Evolutionary conservation across 2,797 vertebrate species (phyloP).

Genomic region (Sebastes nivosus): DNA sequence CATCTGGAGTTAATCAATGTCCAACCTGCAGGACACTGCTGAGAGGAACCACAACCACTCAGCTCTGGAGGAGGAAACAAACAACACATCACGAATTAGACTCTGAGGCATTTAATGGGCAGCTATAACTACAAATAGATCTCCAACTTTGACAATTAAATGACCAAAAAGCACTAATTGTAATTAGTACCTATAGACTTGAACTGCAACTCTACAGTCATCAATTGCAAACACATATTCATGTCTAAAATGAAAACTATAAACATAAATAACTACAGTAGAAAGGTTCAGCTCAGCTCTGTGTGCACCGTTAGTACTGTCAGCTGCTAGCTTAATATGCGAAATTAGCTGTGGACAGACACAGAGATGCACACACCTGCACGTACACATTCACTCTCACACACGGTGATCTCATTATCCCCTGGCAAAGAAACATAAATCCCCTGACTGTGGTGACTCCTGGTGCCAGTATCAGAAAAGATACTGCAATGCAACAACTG

Average conservation of each 20-base stretch:
- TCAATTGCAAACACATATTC: neutral
- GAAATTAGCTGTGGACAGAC: no score
- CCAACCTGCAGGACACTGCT: constrained; percentile 24
- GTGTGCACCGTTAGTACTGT: no score
- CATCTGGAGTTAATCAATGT: constrained; percentile 7
- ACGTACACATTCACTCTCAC: neutral
- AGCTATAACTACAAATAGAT: neutral
- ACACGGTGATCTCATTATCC: rapidly evolving
- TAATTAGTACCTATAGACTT: neutral
- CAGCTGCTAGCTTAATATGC: rapidly evolving
- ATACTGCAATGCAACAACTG: neutral
- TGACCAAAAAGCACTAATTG: neutral
- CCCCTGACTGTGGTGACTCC: neutral
- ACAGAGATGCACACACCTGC: no score
- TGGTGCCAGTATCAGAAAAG: neutral
- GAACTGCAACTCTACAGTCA: neutral
- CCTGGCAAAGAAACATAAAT: neutral
- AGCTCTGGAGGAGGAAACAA: neutral
- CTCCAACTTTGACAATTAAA: neutral
- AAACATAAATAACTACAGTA: no score
- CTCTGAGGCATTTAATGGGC: neutral
- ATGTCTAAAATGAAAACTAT: neutral
- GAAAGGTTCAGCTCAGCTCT: no score
- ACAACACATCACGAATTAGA: neutral
- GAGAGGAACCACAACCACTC: neutral